Evolutionary conservation across 2,113 vertebrate species (phyloP), one percentile per base, ranked within the genome.

Genomic region (Microtus richardsoni): DNA sequence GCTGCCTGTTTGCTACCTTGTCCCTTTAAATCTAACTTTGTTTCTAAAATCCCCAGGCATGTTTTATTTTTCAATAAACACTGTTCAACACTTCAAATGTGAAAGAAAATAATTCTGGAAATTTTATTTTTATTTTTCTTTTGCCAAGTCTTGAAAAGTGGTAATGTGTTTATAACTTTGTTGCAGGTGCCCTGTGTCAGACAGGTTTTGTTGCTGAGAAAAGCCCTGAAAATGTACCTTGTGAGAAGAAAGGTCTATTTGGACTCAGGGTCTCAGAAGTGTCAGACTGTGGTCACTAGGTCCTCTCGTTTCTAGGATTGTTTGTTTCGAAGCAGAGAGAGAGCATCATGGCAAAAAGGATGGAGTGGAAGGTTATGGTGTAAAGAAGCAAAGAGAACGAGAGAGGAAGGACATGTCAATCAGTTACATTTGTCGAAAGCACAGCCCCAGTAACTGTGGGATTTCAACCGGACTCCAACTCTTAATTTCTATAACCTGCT

Each of bases 81-180:
- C 11, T 39, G 13, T 66, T 54, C 39, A 93, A 28, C 22, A 73
- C 49, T 95, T 92, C 82, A 44, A 93, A 86, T 9, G 49, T 52
- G 82, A 73, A 92, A 64, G 30, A 82, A 22, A 95, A 92, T 36
- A 52, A 89, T 96, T 80, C 66, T 78, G n/a, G 26, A 39, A 93
- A 91, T 64, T 96, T 96, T 49, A 58, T 5, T 93, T 94, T 96
- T 93, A 88, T 94, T 96, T 92, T 94, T 94, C 49, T 88, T 41
- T 36, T 95, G 93, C 54, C 66, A 94, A 88, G 86, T 88, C n/a
- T 77, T 70, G 44, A 91, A 80, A 73, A 88, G 26, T 10, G 91
- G 44, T 93, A 14, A 58, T 68, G 6, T 79, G 54, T 88, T 88
- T 78, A 86, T 64, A 92, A 73, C 36, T 91, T 88, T 96, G 47